These are phyloP conservation scores for Ascidia mentula DNA, from an alignment of 23 tunicate genomes.

Conservation along the genomic window DNA sequence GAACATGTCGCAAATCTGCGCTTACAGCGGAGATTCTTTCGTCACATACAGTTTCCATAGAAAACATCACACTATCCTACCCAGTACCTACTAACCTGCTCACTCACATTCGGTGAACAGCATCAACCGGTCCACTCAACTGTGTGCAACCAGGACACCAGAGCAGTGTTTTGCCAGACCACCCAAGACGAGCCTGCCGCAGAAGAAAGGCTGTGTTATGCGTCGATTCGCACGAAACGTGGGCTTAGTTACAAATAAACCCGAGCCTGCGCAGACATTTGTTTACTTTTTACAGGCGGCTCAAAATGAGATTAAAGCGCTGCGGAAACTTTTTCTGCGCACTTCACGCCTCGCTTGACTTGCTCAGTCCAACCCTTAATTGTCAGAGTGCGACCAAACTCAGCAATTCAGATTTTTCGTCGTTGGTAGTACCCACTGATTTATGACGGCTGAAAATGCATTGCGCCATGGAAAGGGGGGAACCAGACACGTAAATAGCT, in stretches of 20 bases:
- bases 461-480: too few species aligned
- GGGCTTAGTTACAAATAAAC: constrained; percentile 9
- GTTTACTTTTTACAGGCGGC: constrained; percentile 11
- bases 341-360: constrained; percentile 3
- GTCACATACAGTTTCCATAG: too few species aligned
- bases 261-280: not conserved
- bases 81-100: constrained; percentile 13
- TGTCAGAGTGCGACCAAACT: not conserved
- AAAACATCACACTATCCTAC: too few species aligned
- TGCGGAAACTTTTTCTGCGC: constrained; percentile 2
- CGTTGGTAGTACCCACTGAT: too few species aligned
- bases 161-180: not conserved
- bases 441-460: too few species aligned
- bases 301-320: not conserved
- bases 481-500: too few species aligned
- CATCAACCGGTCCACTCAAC: not conserved
- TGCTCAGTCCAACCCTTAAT: constrained; percentile 2
- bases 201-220: constrained; percentile 10
- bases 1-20: too few species aligned
- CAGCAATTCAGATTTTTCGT: not conserved
- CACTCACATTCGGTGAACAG: not conserved
- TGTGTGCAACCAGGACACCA: not conserved
- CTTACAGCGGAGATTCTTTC: too few species aligned
- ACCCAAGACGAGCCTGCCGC: constrained; percentile 5
- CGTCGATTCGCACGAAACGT: constrained; percentile 14